A percentile compares a stretch with the other conserved stretches of the same genome.
phyloP scores from a whole-genome alignment of 2,888 invertebrate genomes.

The Opisthograptis luteolata region DNA sequence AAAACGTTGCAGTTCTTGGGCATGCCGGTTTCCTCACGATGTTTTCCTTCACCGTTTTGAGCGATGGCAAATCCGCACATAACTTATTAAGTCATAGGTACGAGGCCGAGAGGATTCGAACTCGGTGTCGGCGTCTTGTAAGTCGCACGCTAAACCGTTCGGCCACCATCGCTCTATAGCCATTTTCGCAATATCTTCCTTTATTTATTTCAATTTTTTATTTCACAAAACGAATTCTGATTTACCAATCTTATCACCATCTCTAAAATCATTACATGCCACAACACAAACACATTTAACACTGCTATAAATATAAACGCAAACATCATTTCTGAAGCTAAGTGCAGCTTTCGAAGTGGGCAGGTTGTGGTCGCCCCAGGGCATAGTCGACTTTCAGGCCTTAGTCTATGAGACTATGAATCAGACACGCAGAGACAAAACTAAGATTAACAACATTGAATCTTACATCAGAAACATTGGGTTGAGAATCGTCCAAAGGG shows the following conservation, averaged over 20 bases:
- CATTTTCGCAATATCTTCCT: too few species aligned
- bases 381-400: constrained; percentile 59
- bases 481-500: neutral
- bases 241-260: constrained; percentile 20
- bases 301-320: constrained; percentile 46
- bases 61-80: too few species aligned
- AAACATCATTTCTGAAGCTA: constrained; percentile 41
- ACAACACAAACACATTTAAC: constrained; percentile 37
- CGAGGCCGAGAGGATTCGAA: too few species aligned
- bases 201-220: too few species aligned
- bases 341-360: constrained; percentile 56
- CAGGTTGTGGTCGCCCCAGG: constrained; percentile 69
- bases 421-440: constrained; percentile 45
- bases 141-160: too few species aligned
- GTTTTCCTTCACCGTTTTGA: too few species aligned
- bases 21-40: too few species aligned
- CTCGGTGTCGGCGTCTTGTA: too few species aligned
- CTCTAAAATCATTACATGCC: constrained; percentile 23
- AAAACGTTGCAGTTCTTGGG: too few species aligned
- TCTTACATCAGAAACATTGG: constrained; percentile 4
- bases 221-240: constrained; percentile 4
- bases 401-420: constrained; percentile 52
- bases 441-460: constrained; percentile 6
- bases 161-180: too few species aligned
- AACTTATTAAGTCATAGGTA: too few species aligned